Conservation (phyloP, 2,113 vertebrate species). For the Phocoena phocoena region DNA sequence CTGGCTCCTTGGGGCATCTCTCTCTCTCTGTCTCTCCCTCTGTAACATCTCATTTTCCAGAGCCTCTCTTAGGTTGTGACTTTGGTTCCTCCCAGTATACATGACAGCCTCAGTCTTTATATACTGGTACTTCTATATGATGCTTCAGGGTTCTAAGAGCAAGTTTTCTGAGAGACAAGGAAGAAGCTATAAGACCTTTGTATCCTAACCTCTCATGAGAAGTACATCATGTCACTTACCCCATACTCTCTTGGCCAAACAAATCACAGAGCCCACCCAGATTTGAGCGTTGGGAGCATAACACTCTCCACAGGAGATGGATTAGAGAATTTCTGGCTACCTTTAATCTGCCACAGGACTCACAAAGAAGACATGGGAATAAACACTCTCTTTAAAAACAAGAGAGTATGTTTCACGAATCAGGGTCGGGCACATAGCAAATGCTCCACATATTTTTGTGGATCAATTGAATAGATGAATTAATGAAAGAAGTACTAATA, state of each 20-base stretch:
- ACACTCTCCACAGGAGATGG: too few relatives aligned
- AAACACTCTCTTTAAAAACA: background rate
- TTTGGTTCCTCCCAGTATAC: background rate
- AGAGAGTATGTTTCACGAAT: fast-evolving
- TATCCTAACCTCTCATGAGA: background rate
- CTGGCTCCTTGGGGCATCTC: background rate
- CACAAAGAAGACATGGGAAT: background rate
- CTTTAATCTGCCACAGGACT: background rate
- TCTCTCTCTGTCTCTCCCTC: background rate
- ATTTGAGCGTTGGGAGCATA: background rate
- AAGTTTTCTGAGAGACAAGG: background rate
- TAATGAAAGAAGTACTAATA: background rate
- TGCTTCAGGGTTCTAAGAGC: background rate
- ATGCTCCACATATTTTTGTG: background rate
- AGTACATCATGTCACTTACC: background rate
- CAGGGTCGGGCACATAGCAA: background rate
- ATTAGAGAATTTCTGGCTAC: background rate
- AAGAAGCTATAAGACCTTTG: background rate
- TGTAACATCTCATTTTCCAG: background rate
- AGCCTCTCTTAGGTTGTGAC: background rate
- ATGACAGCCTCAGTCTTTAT: background rate
- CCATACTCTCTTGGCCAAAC: background rate
- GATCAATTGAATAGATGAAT: background rate
- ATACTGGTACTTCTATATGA: background rate
- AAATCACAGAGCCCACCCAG: background rate